These are phyloP conservation scores for Ornithorhynchus anatinus DNA, from an alignment of 2,113 vertebrate species.

Conservation along the genomic window DNA sequence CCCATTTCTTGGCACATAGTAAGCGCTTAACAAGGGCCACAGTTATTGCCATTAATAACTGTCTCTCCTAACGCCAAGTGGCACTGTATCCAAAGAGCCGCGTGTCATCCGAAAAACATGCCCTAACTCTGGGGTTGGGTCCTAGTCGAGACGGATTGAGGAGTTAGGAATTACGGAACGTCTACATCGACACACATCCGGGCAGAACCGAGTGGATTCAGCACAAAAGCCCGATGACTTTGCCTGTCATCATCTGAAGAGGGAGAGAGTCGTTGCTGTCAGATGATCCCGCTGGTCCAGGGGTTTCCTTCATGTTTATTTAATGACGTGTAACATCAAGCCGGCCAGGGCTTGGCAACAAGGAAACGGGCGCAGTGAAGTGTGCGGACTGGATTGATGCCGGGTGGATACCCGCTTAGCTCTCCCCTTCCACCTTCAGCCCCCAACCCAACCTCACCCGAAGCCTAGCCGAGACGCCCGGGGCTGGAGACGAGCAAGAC, in stretches of 20 bases:
- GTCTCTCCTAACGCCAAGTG: too few species aligned
- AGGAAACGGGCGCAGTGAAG: conserved; percentile 62
- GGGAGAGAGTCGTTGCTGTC: neutral
- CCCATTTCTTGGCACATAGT: too few species aligned
- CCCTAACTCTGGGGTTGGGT: too few species aligned
- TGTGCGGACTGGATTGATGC: conserved; percentile 55
- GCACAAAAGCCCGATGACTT: too few species aligned
- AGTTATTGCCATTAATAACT: too few species aligned
- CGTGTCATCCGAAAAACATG: too few species aligned
- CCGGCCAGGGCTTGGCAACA: conserved; percentile 37
- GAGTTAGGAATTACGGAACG: too few species aligned
- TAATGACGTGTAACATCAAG: conserved; percentile 75
- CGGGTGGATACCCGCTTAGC: conserved; percentile 8
- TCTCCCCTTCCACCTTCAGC: conserved; percentile 4
- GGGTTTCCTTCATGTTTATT: conserved; percentile 75
- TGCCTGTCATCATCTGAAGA: neutral
- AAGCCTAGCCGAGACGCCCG: neutral
- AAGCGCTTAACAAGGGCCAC: too few species aligned
- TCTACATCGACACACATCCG: too few species aligned
- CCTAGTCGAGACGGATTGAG: neutral
- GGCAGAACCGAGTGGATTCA: too few species aligned
- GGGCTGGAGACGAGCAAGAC: fast-evolving
- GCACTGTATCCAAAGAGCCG: too few species aligned
- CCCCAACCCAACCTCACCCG: neutral
- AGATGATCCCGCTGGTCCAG: conserved; percentile 42